These are phyloP conservation scores for Virgularia gustaviana DNA, from an alignment of 92 coral and sea anemone genomes.

Conservation along the genomic window DNA sequence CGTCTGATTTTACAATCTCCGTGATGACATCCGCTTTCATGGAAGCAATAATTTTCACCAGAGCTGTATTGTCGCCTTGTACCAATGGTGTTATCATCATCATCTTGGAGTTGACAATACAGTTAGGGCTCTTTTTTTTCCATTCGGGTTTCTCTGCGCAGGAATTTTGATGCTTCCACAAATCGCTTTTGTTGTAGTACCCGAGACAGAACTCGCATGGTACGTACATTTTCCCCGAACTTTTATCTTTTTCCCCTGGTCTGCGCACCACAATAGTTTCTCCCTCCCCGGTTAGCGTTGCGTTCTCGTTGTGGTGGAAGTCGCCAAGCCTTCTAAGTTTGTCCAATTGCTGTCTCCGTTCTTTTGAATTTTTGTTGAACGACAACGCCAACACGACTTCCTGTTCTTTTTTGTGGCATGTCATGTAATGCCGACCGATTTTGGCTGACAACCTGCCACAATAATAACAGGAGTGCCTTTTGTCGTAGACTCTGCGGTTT, in stretches of 20 bases:
- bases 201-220: background rate
- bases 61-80: background rate
- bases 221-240: background rate
- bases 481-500: constrained; percentile 47
- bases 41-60: constrained; percentile 25
- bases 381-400: constrained; percentile 48
- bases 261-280: constrained; percentile 25
- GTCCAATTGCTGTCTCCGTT: constrained; percentile 40
- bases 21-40: constrained; percentile 52
- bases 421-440: constrained; percentile 50
- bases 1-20: constrained; percentile 17
- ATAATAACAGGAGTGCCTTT: constrained; percentile 50
- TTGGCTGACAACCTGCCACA: constrained; percentile 48
- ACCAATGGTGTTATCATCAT: constrained; percentile 13
- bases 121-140: too few relatives aligned
- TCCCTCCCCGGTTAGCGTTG: constrained; percentile 19
- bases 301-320: constrained; percentile 21
- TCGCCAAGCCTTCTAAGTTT: constrained; percentile 28
- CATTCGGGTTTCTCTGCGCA: background rate
- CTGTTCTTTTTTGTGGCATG: constrained; percentile 31
- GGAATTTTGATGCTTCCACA: background rate
- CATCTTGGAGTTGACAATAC: background rate
- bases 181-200: background rate
- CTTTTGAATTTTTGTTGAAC: constrained; percentile 38
- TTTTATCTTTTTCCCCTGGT: constrained; percentile 7